Base-by-base conservation (phyloP, 2,888 invertebrate species). In the Lypha dubia region DNA sequence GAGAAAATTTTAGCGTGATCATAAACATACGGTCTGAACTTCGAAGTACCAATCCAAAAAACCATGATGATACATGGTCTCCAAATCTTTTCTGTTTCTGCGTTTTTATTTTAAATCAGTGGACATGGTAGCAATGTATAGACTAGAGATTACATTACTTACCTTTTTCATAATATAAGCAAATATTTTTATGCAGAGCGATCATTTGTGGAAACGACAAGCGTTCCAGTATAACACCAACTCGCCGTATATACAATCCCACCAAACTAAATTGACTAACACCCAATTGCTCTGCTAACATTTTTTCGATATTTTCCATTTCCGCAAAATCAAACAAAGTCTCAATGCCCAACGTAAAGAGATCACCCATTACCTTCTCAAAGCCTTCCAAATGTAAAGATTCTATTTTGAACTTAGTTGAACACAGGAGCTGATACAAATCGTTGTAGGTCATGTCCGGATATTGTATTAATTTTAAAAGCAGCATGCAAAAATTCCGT, bases 201-300 rank as follows among this genome's bases (percentile, higher is more conserved):
- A 96, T 95, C 81, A 97, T 95, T 93, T 97, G 96, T 46, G 96
- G 95, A 93, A 98, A 98, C 17, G 96, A 94, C 86, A 98, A 93
- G 90, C 96, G 96, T 88, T 97, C 97, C 89, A 98, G 95, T 85
- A 96, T 95, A 0, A 98, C 93, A 86, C 96, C 94, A 90, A 97
- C 95, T 89, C 97, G 94, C 84, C 98, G 93, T 84, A 98, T 93
- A 91, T 96, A 98, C 86, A 97, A 93, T 38, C 98, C 98, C 93
- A 93, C 91, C 82, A 92, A 90, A 76, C 92, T 92, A 76, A 89
- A 92, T 68, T 92, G 92, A 71, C 90, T 91, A 0, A 92, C 90
- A 11, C 92, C 92, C 51, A 89, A 87, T n/a, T 90, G 89, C 32
- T 94, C 94, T 65, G 94, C 93, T 89, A 94, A 93, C 53, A 94